Evolutionary conservation across 2,797 vertebrate genomes (phyloP), one percentile per base, ranked within the genome.

Genomic region (Enteromius afrohamiltoni): DNA sequence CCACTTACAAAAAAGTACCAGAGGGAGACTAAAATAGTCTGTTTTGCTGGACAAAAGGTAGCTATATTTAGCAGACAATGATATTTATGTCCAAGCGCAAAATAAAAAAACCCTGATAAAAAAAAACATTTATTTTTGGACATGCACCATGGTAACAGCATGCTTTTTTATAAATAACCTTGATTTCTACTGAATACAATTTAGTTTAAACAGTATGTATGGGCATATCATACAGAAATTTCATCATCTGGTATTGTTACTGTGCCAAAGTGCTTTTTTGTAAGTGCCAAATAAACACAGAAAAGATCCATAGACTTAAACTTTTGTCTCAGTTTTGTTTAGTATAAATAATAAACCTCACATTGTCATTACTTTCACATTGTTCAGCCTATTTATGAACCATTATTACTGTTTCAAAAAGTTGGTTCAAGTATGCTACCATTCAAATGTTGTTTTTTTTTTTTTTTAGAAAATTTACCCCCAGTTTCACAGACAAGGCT

Each of bases 51-150:
- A 53, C 71, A 55, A 53, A 37, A 13, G 9, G 19, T 58, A 37
- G 55, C 55, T 42, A 83, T 71, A 75, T 42, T 21, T 71, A 82
- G 70, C n/a, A 55, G 71, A 5, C 11, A 76, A 40, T 42, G 13
- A 23, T 58, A 76, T 76, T 60, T 76, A 58, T 76, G 51, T 76
- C 45, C 29, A 34, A 34, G 14, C 55, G 31, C 31, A 40, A 51
- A 42, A 42, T 10, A 45, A 13, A 73, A 73, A 29, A 21, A 5
- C 70, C 2, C 13, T 69, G 29, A 21, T 71, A n/a, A n/a, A 49
- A 49, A 74, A 8, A 34, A 53, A 0, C 3, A 37, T 74, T 74
- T 74, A 74, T 74, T 55, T 53, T 14, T 74, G 71, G 68, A 47
- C 42, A 4, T 47, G 16, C 31, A 34, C 29, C 19, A 37, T 55